Percentiles rank a stretch among this genome's conserved stretches.
phyloP scores from a whole-genome alignment of 2,888 invertebrate genomes.

The Apotomis turbidana region DNA sequence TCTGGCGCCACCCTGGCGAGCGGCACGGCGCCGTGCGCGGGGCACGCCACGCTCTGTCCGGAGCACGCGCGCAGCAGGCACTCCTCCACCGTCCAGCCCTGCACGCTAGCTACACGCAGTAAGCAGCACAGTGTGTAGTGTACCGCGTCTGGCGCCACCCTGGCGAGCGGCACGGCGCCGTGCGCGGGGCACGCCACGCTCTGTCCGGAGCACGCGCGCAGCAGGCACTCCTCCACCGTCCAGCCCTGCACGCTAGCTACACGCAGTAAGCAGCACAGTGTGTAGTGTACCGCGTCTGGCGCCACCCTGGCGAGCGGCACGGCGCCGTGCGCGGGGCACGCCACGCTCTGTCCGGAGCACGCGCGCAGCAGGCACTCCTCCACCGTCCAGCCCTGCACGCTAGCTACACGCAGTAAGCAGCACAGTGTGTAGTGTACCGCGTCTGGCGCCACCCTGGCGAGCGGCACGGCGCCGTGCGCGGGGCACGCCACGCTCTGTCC shows the following conservation, averaged over 20 bases:
- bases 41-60: constrained; percentile 86
- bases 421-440: constrained; percentile 78
- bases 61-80: constrained; percentile 95
- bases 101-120: too few relatives aligned
- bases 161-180: constrained; percentile 87
- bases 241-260: too few relatives aligned
- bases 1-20: constrained; percentile 96
- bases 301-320: constrained; percentile 91
- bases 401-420: too few relatives aligned
- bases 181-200: constrained; percentile 90
- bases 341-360: constrained; percentile 85
- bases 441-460: constrained; percentile 95
- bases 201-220: constrained; percentile 89
- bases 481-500: constrained; percentile 87
- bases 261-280: too few relatives aligned
- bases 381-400: constrained; percentile 97
- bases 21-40: constrained; percentile 89
- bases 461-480: constrained; percentile 88
- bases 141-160: constrained; percentile 96
- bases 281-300: constrained; percentile 89
- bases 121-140: too few relatives aligned
- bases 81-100: constrained; percentile 98
- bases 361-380: constrained; percentile 97
- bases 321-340: constrained; percentile 92
- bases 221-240: constrained; percentile 98